Base-by-base conservation (phyloP, 2,797 vertebrate genomes). In the Eleutherodactylus coqui region DNA sequence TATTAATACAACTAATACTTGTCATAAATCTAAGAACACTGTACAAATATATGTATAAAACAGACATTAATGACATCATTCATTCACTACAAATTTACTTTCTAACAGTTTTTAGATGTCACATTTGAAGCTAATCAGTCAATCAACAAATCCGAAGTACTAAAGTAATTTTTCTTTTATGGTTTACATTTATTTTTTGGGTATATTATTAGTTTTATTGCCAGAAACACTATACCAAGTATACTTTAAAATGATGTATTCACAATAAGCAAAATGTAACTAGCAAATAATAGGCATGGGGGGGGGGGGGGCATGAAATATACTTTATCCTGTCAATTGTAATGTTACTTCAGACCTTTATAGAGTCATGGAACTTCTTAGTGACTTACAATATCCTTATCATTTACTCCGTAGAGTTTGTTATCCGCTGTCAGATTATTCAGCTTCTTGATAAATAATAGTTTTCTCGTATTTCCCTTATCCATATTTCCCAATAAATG, bases 401-500 rank as follows among this genome's bases (percentile, higher is more conserved):
- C 64, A 38, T 38, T 36, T 69, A 36, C 19, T 5, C 36, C 41
- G 34, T 36, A 17, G 17, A 36, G 64, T 11, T 24, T 4, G 34
- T 11, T 69, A 69, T 69, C 64, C 32, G 19, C 67, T 24, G 34
- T 41, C 36, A 38, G 67, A 36, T 36, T 67, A 17, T 36, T 27
- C 41, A 91, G 87, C 88, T 91, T 89, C 91, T 49, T 32, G 72
- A 47, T 19, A 49, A 47, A 75, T 47, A 49, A 75, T 75, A 16
- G 72, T 49, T 75, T 92, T 92, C 90, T 84, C 86, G 89, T 89
- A 84, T 69, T 86, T 86, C 88, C 91, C 90, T 92, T 92, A 89
- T 90, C 86, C 90, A 89, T 90, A 75, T 92, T 90, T 88, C 89
- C 89, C 91, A 91, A 92, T 90, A 88, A 87, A 90, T 91, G 91